phyloP scores from a whole-genome alignment of 2,888 invertebrate species.

The Periphyllus acericola region DNA sequence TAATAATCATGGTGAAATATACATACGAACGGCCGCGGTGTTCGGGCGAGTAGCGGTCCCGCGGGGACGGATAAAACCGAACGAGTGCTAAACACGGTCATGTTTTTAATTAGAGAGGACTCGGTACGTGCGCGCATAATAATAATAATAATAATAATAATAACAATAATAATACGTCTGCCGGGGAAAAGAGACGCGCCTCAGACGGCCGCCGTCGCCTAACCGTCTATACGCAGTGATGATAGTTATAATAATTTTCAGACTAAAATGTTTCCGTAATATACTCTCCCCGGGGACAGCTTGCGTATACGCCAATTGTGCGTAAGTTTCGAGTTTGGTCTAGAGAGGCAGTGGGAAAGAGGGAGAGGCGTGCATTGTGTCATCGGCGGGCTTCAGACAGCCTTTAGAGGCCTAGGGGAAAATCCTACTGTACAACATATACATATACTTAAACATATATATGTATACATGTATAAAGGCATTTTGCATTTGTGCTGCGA shows the following conservation, averaged over 20 bases:
- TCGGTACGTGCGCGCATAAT: background rate
- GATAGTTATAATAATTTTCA: conserved; percentile 6
- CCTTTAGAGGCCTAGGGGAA: no score
- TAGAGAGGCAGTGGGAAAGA: no score
- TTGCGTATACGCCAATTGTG: background rate
- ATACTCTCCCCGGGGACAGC: conserved; percentile 11
- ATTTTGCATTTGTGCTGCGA: no score
- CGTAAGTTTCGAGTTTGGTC: background rate
- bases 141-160: no score
- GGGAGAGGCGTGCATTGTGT: background rate
- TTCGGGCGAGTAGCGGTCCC: background rate
- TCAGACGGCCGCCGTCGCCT: no score
- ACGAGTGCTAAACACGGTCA: conserved; percentile 14
- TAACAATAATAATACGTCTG: no score
- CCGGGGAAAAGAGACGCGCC: background rate
- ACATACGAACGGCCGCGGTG: background rate
- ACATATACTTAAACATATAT: no score
- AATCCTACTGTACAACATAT: no score
- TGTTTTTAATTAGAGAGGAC: conserved; percentile 39
- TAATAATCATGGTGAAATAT: background rate
- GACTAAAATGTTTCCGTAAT: conserved; percentile 1
- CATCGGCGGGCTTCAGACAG: background rate
- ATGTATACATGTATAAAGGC: no score
- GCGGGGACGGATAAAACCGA: conserved; percentile 34
- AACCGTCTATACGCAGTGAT: background rate